A percentile compares a stretch with the other conserved stretches of the same genome.
These are phyloP conservation scores for Atopsyche davidsoni DNA, from an alignment of 1,140 invertebrate species.

Conservation along the genomic window DNA sequence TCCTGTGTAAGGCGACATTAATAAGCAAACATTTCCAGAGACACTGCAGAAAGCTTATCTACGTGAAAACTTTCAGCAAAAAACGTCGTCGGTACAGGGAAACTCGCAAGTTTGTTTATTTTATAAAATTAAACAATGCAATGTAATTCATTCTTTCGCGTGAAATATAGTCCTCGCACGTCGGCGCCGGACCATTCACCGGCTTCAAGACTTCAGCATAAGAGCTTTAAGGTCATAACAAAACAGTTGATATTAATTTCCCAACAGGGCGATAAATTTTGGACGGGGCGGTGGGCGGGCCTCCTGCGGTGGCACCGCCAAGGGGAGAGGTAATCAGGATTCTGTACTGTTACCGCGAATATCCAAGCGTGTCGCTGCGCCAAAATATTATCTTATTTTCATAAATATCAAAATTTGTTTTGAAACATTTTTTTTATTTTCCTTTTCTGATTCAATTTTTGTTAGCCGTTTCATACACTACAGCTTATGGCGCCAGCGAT, in stretches of 20 bases:
- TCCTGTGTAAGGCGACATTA: too few species aligned
- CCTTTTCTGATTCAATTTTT: too few species aligned
- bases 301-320: constrained; percentile 15
- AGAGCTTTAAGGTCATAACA: constrained; percentile 30
- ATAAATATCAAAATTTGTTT: too few species aligned
- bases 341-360: too few species aligned
- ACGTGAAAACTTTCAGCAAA: constrained; percentile 1
- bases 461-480: too few species aligned
- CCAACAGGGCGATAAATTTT: constrained; percentile 31
- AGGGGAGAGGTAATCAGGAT: too few species aligned
- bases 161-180: constrained; percentile 28
- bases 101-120: constrained; percentile 8
- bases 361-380: too few species aligned
- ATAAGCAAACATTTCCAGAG: too few species aligned
- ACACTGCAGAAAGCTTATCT: background rate
- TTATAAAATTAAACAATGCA: constrained; percentile 10
- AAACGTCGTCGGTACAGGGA: too few species aligned
- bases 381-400: too few species aligned
- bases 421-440: too few species aligned
- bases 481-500: too few species aligned
- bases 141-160: constrained; percentile 24
- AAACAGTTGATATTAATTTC: constrained; percentile 32
- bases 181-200: constrained; percentile 25
- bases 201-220: constrained; percentile 20
- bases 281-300: constrained; percentile 18